Evolutionary conservation across 2,888 invertebrate species (phyloP), one percentile per base, ranked within the genome.

Genomic region (Athalia circularis): DNA sequence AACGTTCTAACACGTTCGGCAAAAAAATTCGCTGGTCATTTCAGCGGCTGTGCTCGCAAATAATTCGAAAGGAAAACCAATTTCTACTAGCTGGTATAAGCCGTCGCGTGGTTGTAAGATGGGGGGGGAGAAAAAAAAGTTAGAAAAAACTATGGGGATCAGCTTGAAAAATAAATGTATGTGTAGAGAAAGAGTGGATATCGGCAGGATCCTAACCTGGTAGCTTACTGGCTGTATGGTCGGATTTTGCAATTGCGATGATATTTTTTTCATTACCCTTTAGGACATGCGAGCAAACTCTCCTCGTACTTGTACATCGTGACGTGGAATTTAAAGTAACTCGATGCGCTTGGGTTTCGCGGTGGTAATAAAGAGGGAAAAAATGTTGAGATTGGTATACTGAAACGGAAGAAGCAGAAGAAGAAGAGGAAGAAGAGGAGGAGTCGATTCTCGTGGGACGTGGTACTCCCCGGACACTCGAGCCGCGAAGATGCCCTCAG

Each of bases 221-320:
- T 3, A 29, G 9, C 48, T n/a, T n/a, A n/a, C n/a, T n/a, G n/a
- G n/a, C n/a, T 15, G 5, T 52, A 59, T 59, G 57, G 57, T 59
- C 43, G 52, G 72, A 72, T 47, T 72, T 59, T 59, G 57, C 59
- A 59, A 59, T 72, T 13, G 72, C 54, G 9, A 11, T 4, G n/a
- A 13, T 83, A 84, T 86, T 86, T 87, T 87, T 88, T 88, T 84
- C 83, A 80, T 81, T 81, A 75, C 61, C 70, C 79, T 67, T 72
- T 59, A 72, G 61, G 65, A 76, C 78, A 80, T 79, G 80, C 84
- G 78, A 82, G 82, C 81, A 82, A 81, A 84, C 85, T 13, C 45
- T 29, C 29, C 7, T 59, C 72, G 72, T 9, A 72, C 72, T 72
- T 72, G 72, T 72, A 72, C 47, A 3, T 15, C 43, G 47, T 57